Evolutionary conservation across 2,113 vertebrate species (phyloP), one percentile per base, ranked within the genome.

Genomic region (Tetrao urogallus): DNA sequence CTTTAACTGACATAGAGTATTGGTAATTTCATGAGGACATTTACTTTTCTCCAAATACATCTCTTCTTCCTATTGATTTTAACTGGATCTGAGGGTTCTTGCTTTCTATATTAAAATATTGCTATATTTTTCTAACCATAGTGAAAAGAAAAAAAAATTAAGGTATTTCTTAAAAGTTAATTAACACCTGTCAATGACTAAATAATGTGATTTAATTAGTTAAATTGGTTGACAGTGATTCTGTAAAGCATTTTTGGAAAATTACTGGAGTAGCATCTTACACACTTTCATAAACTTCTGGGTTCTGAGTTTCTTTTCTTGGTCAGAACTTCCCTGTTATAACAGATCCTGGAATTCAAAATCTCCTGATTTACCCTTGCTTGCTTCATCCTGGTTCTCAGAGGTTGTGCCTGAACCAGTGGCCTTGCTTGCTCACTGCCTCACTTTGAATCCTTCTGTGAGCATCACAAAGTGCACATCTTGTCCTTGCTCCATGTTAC

Each of bases 221-320:
- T 84, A 48, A 74, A 50, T 75, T 47, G 50, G 60, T 90, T 86
- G 5, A 38, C 66, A 75, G 12, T 28, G 15, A 47, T 72, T 52
- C 17, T 67, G 1, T 60, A 19, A 71, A 64, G 38, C 52, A 45
- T 42, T 47, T 74, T 34, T 2, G 7, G 27, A 77, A 47, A 50
- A 70, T 45, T 71, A 42, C 21, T 60, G 40, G 20, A 63, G 38
- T 58, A 22, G 7, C 28, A 10, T 54, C 12, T 73, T 65, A 11
- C 0, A 3, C 14, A 3, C 8, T 66, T 82, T n/a, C 50, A 4
- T 50, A 64, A 75, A 13, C 25, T 2, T 47, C 6, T 66, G 50
- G 7, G 6, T 45, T 54, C 38, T 56, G 61, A 54, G 15, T 76
- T n/a, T 75, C 24, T 2, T 85, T 79, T 28, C 15, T 76, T 60